Conservation (phyloP, 2,888 invertebrate species). For the Isoperla grammatica region DNA sequence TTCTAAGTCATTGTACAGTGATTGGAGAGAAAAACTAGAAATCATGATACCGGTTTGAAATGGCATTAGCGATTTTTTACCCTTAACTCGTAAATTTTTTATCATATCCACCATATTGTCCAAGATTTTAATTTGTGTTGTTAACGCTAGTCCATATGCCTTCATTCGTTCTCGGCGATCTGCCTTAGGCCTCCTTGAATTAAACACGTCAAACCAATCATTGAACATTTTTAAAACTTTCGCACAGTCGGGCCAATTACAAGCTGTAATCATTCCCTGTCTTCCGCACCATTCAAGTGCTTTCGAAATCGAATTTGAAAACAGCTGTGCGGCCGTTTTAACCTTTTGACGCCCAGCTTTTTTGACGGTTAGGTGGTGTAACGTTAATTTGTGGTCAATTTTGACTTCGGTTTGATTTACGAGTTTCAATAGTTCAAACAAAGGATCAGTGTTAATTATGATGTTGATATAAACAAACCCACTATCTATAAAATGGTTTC, state of each 20-base stretch:
- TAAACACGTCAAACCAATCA: not conserved
- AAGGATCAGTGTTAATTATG: not conserved
- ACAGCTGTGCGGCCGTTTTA: not conserved
- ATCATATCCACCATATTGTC: not conserved
- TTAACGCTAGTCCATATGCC: not conserved
- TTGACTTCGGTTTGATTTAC: not conserved
- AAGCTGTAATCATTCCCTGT: not conserved
- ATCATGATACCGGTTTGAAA: not conserved
- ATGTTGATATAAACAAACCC: not conserved
- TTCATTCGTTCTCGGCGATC: not conserved
- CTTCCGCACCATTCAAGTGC: not conserved
- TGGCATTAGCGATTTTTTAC: not conserved
- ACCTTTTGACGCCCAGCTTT: not conserved
- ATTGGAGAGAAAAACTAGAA: not conserved
- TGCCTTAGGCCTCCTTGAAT: not conserved
- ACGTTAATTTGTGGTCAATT: not conserved
- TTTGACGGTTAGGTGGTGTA: not conserved
- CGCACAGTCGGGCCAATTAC: not conserved
- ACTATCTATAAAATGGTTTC: conserved; percentile 2
- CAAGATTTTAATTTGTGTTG: not conserved
- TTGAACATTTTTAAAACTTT: not conserved
- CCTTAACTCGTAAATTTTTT: not conserved
- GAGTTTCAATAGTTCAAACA: not conserved
- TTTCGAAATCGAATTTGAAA: not conserved
- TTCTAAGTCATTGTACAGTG: not conserved